Conservation (phyloP, 2,888 invertebrate species). For the Galerucella nymphaeae region DNA sequence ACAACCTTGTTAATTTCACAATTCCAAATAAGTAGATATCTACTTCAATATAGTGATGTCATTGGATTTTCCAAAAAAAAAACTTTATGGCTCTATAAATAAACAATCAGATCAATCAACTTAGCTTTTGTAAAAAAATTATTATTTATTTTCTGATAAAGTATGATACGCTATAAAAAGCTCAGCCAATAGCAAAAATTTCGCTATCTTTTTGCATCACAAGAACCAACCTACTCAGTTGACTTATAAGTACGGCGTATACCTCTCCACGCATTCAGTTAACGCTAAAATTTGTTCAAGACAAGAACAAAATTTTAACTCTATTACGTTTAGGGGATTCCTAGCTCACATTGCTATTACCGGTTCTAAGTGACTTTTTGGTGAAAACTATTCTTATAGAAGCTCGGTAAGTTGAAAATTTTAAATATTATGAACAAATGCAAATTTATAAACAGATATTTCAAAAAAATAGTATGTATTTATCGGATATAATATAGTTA, state of each 20-base stretch:
- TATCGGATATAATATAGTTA: no score
- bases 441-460: no score
- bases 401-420: not conserved
- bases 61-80: not conserved
- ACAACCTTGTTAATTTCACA: no score
- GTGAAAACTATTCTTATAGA: not conserved
- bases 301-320: not conserved
- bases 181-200: slow-evolving; percentile 16
- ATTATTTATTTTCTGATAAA: slow-evolving; percentile 4
- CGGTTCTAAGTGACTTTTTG: not conserved
- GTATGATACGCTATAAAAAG: not conserved
- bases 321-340: not conserved
- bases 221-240: not conserved
- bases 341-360: not conserved
- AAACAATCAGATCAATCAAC: not conserved
- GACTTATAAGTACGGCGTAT: slow-evolving; percentile 12
- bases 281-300: not conserved
- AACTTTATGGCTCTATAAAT: not conserved
- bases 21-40: no score
- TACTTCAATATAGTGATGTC: no score
- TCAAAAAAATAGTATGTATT: no score
- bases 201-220: slow-evolving; percentile 27
- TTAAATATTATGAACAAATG: not conserved
- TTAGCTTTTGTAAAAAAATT: not conserved
- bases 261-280: not conserved